Evolutionary conservation across 2,797 vertebrate species (phyloP).

Genomic region (Neosilurus mollespiculum): DNA sequence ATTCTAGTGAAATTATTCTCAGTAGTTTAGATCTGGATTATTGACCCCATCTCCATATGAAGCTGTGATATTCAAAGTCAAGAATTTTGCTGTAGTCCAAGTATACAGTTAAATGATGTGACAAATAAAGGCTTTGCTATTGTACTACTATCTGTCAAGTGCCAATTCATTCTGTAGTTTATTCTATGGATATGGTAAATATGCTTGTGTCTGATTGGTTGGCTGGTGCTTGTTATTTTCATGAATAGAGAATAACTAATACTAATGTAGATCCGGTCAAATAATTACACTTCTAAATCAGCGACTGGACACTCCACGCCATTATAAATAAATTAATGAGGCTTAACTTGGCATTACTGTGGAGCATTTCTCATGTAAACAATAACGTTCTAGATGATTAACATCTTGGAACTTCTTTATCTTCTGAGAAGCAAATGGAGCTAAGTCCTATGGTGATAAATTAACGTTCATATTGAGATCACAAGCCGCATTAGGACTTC

Average conservation of each 20-base stretch:
- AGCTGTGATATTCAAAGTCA: neutral
- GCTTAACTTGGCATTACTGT: neutral
- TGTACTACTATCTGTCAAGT: neutral
- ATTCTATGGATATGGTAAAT: too few species aligned
- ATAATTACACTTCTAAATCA: constrained; percentile 7
- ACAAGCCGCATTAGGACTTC: neutral
- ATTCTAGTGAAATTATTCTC: neutral
- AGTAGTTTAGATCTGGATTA: neutral
- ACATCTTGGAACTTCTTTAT: neutral
- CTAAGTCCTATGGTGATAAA: neutral
- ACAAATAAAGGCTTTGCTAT: neutral
- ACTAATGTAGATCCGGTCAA: neutral
- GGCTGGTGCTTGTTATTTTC: neutral
- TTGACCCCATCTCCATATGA: neutral
- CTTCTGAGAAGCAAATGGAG: neutral
- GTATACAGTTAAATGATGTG: neutral
- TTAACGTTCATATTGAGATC: neutral
- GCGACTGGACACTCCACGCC: neutral
- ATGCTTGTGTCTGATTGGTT: neutral
- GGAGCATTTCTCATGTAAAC: neutral
- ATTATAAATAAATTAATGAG: constrained; percentile 10
- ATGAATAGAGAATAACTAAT: neutral
- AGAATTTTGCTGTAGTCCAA: neutral
- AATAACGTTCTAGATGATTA: neutral
- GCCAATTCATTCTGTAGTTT: neutral